These are phyloP conservation scores for Epinephelus lanceolatus DNA, from an alignment of 2,113 vertebrate species.

Conservation along the genomic window DNA sequence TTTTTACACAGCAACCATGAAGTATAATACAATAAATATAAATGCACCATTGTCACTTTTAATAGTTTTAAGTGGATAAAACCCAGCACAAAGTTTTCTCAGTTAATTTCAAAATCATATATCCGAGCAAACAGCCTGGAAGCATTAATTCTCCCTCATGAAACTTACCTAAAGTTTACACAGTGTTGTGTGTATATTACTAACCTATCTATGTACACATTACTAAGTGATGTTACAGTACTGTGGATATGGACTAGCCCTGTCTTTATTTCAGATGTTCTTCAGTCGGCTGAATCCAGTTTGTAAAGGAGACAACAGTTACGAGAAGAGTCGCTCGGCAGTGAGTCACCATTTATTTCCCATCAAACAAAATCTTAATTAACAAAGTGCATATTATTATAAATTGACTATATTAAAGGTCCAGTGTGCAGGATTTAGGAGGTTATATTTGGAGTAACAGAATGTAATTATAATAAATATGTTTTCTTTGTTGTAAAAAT, in stretches of 20 bases:
- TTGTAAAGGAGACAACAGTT: slow-evolving; percentile 81
- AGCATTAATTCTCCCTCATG: background rate
- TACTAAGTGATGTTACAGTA: background rate
- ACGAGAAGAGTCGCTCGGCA: background rate
- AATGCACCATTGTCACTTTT: background rate
- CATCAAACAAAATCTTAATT: slow-evolving; percentile 11
- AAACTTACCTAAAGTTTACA: background rate
- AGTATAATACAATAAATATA: background rate
- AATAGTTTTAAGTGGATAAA: background rate
- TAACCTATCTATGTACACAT: too few species aligned
- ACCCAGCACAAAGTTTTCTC: background rate
- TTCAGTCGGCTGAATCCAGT: slow-evolving; percentile 63
- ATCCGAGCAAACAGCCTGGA: background rate
- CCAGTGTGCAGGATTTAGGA: too few species aligned
- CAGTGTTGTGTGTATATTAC: background rate
- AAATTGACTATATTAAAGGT: too few species aligned
- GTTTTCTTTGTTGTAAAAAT: too few species aligned
- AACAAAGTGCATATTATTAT: background rate
- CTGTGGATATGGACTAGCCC: background rate
- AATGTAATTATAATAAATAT: too few species aligned
- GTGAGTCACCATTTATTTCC: background rate
- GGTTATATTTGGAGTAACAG: too few species aligned
- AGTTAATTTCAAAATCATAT: background rate
- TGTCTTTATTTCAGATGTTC: slow-evolving; percentile 68
- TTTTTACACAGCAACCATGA: background rate